A percentile compares a stretch with the other conserved stretches of the same genome.
Conservation (phyloP, 1,140 invertebrate genomes). For the Zaprionus ornatus region DNA sequence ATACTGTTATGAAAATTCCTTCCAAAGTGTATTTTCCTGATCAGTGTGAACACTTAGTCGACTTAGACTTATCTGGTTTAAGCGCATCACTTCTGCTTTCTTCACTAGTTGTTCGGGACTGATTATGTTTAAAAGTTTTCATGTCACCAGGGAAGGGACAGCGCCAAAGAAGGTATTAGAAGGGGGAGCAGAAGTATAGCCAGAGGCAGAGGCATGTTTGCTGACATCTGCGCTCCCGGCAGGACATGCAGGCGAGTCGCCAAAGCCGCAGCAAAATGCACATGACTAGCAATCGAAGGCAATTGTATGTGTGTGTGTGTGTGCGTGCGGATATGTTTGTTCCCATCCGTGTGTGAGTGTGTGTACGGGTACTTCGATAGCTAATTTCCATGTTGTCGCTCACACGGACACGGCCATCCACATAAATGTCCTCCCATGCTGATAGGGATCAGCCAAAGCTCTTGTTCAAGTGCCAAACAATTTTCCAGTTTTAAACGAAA, state of each 20-base stretch:
- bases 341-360: background rate
- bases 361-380: slow-evolving; percentile 38
- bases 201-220: background rate
- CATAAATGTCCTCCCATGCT: slow-evolving; percentile 45
- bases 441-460: slow-evolving; percentile 16
- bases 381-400: slow-evolving; percentile 52
- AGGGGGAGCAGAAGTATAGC: background rate
- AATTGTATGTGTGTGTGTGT: background rate
- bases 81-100: background rate
- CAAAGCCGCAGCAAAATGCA: slow-evolving; percentile 46
- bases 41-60: too few species aligned
- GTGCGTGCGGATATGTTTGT: background rate
- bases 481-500: slow-evolving; percentile 30
- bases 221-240: background rate
- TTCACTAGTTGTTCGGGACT: background rate
- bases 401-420: slow-evolving; percentile 30
- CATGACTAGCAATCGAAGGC: slow-evolving; percentile 43
- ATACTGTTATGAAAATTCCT: too few species aligned
- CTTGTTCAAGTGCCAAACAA: slow-evolving; percentile 12
- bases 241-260: slow-evolving; percentile 22
- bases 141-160: background rate
- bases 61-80: background rate
- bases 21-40: too few species aligned
- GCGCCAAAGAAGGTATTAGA: background rate
- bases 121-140: background rate